phyloP scores from a whole-genome alignment of 2,797 vertebrate genomes.

The Nannoperca obscura region DNA sequence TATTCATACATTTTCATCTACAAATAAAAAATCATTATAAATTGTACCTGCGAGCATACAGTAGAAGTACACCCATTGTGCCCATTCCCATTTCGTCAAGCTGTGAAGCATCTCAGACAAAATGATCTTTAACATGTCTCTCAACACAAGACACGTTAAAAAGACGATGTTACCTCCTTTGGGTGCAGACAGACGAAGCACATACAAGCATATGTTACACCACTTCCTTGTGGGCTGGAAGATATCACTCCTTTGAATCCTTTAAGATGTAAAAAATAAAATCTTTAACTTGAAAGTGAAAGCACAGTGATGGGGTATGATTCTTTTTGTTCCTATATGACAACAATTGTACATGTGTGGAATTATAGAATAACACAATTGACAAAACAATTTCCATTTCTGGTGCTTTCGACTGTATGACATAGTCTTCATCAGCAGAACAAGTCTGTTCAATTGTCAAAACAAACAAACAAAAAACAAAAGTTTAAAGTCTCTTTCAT shows the following conservation, averaged over 20 bases:
- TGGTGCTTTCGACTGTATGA: not conserved
- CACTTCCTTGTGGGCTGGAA: constrained; percentile 13
- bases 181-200: not conserved
- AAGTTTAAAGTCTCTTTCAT: not conserved
- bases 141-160: not conserved
- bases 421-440: not conserved
- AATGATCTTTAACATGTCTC: not conserved
- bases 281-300: not conserved
- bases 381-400: not conserved
- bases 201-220: accelerated
- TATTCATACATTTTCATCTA: not conserved
- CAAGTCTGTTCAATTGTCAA: not conserved
- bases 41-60: constrained; percentile 63
- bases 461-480: not conserved
- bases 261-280: not conserved
- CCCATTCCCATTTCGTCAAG: constrained; percentile 11
- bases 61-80: constrained; percentile 19
- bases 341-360: not conserved
- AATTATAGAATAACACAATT: not conserved
- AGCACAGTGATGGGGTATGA: not conserved
- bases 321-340: not conserved
- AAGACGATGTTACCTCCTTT: no score
- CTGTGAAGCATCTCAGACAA: not conserved
- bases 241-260: not conserved
- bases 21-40: not conserved